These are phyloP conservation scores for Enteromius trimaculatus DNA, from an alignment of 2,797 vertebrate genomes.

Conservation along the genomic window DNA sequence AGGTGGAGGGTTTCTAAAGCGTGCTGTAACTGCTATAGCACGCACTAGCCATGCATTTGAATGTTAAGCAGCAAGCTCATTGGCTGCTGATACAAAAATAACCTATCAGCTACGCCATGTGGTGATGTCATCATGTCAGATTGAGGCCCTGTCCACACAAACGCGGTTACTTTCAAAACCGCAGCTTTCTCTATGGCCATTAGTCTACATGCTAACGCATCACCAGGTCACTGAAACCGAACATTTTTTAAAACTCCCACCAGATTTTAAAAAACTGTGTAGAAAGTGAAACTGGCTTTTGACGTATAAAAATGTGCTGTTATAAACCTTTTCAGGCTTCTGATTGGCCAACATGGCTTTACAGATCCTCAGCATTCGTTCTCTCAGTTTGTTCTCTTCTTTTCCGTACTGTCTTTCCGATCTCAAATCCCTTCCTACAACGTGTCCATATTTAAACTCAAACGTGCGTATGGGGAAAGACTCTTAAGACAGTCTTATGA, in stretches of 20 bases:
- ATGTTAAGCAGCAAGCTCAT: not conserved
- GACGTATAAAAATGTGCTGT: no score
- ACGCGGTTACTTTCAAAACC: no score
- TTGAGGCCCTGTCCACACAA: not conserved
- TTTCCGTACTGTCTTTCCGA: conserved; percentile 45
- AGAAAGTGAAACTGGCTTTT: no score
- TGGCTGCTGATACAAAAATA: not conserved
- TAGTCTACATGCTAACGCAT: no score
- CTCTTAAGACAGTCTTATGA: conserved; percentile 46
- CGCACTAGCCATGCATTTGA: not conserved
- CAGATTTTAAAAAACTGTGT: no score
- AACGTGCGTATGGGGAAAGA: conserved; percentile 44
- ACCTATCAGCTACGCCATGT: not conserved
- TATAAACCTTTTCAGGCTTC: no score
- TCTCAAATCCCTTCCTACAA: conserved; percentile 49
- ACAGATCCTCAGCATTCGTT: conserved; percentile 36
- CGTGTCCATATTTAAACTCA: conserved; percentile 44
- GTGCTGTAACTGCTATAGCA: not conserved
- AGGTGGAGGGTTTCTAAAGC: not conserved
- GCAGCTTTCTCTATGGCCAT: no score
- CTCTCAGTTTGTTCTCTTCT: conserved; percentile 42
- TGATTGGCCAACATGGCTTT: no score
- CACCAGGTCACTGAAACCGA: no score
- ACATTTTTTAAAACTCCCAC: no score
- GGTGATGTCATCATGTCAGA: not conserved